Percentiles rank a stretch among this genome's conserved stretches.
These are phyloP conservation scores for Galendromus occidentalis DNA, from an alignment of 1,140 invertebrate genomes.

Conservation along the genomic window DNA sequence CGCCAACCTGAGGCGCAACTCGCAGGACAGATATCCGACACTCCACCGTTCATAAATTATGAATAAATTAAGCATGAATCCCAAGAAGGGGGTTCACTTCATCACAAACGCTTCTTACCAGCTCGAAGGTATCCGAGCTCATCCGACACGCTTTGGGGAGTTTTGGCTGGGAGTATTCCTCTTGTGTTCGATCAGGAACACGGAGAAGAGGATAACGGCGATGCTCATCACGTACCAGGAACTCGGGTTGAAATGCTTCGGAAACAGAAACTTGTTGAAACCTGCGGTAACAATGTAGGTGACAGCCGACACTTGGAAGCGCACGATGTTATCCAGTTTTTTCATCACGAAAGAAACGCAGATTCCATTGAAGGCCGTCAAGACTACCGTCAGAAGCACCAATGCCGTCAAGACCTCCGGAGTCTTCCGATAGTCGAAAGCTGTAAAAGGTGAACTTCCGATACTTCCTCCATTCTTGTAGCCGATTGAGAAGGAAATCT, in stretches of 20 bases:
- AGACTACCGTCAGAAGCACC: neutral
- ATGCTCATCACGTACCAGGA: neutral
- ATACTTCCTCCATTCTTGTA: too few relatives aligned
- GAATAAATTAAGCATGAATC: neutral
- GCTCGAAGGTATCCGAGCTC: neutral
- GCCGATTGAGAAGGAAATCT: too few relatives aligned
- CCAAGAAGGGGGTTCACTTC: neutral
- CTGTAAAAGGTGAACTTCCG: neutral
- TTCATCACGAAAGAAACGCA: neutral
- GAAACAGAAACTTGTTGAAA: neutral
- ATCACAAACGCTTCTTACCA: neutral
- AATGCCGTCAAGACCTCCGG: neutral
- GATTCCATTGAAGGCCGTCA: neutral
- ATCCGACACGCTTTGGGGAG: neutral
- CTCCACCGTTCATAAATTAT: neutral
- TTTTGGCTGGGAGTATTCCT: neutral
- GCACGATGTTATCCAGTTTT: constrained; percentile 6
- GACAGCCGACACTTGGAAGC: neutral
- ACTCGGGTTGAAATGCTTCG: neutral
- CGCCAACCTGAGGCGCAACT: too few relatives aligned
- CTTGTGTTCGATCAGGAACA: neutral
- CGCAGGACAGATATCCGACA: neutral
- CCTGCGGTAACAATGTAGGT: neutral
- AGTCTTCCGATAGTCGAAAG: neutral
- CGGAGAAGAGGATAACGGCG: neutral